Percentiles rank a stretch among this genome's conserved stretches.
Evolutionary conservation across 2,113 vertebrate species (phyloP).

Genomic region (Sinocyclocheilus rhinocerous): DNA sequence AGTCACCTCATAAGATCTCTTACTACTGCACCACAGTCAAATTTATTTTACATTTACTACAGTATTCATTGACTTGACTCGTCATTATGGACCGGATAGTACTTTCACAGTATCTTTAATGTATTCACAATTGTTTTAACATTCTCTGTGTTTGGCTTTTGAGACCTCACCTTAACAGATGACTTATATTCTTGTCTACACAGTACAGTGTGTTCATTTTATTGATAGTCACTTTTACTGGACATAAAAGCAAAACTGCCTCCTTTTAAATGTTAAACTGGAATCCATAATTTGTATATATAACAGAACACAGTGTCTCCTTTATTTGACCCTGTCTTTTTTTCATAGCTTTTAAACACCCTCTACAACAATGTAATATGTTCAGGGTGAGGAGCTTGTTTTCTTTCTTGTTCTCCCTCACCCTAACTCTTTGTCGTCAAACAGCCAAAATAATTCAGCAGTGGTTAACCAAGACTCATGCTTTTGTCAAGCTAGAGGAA

Average conservation of each 20-base stretch:
- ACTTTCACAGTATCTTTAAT: too few relatives aligned
- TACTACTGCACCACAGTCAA: too few relatives aligned
- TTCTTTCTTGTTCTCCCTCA: conserved; percentile 25
- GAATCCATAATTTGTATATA: background rate
- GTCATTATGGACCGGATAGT: too few relatives aligned
- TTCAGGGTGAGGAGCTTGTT: conserved; percentile 2
- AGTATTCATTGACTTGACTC: background rate
- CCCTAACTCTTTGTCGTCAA: conserved; percentile 34
- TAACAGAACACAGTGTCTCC: background rate
- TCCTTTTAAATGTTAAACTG: background rate
- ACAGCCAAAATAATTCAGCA: conserved; percentile 38
- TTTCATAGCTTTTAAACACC: background rate
- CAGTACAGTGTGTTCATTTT: background rate
- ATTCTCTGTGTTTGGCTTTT: background rate
- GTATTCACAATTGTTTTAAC: background rate
- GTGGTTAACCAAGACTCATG: conserved; percentile 54
- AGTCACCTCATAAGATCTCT: too few relatives aligned
- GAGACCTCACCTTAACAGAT: background rate
- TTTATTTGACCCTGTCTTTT: background rate
- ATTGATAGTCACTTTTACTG: background rate
- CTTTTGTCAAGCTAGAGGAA: conserved; percentile 41
- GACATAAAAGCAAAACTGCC: background rate
- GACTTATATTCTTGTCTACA: background rate
- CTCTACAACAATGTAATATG: conserved; percentile 24
- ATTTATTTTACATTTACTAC: too few relatives aligned